phyloP scores from a whole-genome alignment of 2,888 invertebrate species.

The Hydriomena furcata region DNA sequence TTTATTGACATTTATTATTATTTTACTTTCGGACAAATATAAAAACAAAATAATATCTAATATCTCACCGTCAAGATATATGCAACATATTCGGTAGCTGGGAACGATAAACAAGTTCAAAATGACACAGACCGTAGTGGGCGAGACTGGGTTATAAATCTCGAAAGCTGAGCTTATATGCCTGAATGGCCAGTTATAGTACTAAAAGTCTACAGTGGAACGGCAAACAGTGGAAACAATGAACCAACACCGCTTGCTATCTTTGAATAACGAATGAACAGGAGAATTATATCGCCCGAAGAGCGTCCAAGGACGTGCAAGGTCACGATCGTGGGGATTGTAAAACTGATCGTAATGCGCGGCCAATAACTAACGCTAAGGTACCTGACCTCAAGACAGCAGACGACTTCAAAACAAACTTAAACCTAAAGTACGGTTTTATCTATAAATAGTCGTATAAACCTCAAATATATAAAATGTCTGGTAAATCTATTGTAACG shows the following conservation, averaged over 20 bases:
- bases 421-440: not conserved
- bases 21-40: too few species aligned
- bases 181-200: constrained; percentile 46
- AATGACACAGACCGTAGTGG: constrained; percentile 57
- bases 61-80: constrained; percentile 38
- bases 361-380: constrained; percentile 15
- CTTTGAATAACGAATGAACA: constrained; percentile 42
- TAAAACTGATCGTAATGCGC: constrained; percentile 14
- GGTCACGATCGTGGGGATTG: constrained; percentile 34
- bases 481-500: too few species aligned
- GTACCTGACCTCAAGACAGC: too few species aligned
- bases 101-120: constrained; percentile 66
- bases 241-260: constrained; percentile 33
- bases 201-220: constrained; percentile 40
- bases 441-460: too few species aligned
- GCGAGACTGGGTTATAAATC: constrained; percentile 53
- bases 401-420: not conserved
- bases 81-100: constrained; percentile 39
- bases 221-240: constrained; percentile 43
- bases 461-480: too few species aligned
- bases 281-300: constrained; percentile 34
- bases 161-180: constrained; percentile 37
- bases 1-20: too few species aligned
- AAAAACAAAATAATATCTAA: constrained; percentile 36
- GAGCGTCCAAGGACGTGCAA: constrained; percentile 31